phyloP scores from a whole-genome alignment of 2,113 vertebrate species.

The Leucosticte australis region DNA sequence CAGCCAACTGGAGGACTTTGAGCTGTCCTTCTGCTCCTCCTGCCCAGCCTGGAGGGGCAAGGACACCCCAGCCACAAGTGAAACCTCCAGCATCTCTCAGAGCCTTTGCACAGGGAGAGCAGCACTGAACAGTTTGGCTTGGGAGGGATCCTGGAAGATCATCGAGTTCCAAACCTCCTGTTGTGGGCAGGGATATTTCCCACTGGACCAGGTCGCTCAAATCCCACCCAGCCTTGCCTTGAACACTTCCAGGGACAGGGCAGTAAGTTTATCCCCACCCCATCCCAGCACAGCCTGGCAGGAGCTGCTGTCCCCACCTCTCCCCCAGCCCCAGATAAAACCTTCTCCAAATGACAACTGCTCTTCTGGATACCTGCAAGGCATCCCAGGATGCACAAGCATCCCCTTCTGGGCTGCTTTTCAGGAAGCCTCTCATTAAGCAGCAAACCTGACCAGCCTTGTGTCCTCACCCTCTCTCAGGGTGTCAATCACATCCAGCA shows the following conservation, averaged over 20 bases:
- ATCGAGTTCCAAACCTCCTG: not conserved
- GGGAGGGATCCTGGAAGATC: not conserved
- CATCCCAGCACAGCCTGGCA: not conserved
- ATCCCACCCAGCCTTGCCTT: not conserved
- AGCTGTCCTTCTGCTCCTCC: constrained; percentile 68
- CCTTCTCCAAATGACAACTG: not conserved
- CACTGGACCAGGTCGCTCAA: not conserved
- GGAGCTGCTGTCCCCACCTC: not conserved
- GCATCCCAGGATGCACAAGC: not conserved
- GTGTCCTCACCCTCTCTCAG: not conserved
- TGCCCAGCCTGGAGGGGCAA: not conserved
- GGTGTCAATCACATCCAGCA: not conserved
- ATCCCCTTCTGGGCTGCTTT: not conserved
- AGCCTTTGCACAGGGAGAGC: not conserved
- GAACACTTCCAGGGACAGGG: not conserved
- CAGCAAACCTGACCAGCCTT: not conserved
- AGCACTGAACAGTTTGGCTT: fast-evolving
- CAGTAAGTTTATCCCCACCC: not conserved
- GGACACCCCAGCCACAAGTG: constrained; percentile 24
- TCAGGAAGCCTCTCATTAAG: not conserved
- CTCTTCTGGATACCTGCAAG: not conserved
- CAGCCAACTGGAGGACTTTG: constrained; percentile 67
- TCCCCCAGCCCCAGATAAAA: not conserved
- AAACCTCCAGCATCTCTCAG: not conserved
- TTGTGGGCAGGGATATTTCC: not conserved